Percentiles rank a stretch among this genome's conserved stretches.
phyloP scores from a whole-genome alignment of 2,113 vertebrate species.

The Oryzias melastigma region DNA sequence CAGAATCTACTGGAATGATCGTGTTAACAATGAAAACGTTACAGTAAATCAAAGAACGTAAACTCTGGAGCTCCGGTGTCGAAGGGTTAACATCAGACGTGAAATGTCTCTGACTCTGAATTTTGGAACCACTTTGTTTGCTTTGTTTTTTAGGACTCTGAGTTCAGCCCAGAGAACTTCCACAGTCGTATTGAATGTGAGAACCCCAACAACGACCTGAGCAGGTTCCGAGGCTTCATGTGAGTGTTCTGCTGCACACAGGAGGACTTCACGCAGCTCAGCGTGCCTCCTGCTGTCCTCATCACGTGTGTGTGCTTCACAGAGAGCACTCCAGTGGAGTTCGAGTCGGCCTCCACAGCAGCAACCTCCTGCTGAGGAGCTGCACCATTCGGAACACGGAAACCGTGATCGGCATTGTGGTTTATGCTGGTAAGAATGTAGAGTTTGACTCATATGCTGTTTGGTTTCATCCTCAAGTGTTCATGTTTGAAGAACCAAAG shows the following conservation, averaged over 20 bases:
- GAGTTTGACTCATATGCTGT: not conserved
- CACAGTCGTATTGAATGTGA: conserved; percentile 89
- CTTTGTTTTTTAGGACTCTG: conserved; percentile 74
- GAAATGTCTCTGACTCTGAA: too few species aligned
- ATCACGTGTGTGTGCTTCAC: not conserved
- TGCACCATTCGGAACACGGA: conserved; percentile 93
- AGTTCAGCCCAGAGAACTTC: conserved; percentile 86
- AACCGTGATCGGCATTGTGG: conserved; percentile 89
- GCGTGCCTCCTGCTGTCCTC: not conserved
- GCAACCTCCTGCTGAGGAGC: conserved; percentile 89
- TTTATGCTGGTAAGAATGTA: conserved; percentile 86
- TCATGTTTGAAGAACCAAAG: too few species aligned
- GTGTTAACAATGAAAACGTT: too few species aligned
- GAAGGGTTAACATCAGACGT: too few species aligned
- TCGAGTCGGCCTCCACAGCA: conserved; percentile 86
- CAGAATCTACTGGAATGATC: too few species aligned
- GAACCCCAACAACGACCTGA: conserved; percentile 89
- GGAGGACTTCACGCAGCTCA: not conserved
- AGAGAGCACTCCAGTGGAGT: conserved; percentile 84
- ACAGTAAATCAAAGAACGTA: too few species aligned
- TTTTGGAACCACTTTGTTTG: not conserved
- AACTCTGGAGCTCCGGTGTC: too few species aligned
- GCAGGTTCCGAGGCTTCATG: conserved; percentile 88
- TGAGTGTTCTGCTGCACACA: conserved; percentile 70
- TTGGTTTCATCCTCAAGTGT: too few species aligned